Evolutionary conservation across 2,888 invertebrate species (phyloP).

Genomic region (Gymnocheta viridis): DNA sequence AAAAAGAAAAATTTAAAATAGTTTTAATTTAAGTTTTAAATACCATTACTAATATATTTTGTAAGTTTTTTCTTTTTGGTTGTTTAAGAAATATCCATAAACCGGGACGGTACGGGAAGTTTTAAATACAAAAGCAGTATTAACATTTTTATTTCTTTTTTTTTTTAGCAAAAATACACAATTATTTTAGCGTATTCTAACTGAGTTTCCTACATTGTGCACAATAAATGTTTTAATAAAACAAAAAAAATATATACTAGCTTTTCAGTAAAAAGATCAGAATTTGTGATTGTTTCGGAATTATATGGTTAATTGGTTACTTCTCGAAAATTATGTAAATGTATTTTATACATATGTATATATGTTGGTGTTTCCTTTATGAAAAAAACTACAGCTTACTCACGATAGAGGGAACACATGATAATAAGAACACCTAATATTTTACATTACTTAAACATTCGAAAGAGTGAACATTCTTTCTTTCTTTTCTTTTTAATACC

Average conservation of each 20-base stretch:
- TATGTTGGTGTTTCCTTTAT: too few species aligned
- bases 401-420: too few species aligned
- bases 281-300: background rate
- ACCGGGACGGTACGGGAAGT: background rate
- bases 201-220: constrained; percentile 17
- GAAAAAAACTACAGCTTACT: too few species aligned
- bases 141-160: constrained; percentile 2
- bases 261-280: background rate
- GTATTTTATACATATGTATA: too few species aligned
- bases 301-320: background rate
- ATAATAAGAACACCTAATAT: too few species aligned
- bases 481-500: too few species aligned
- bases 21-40: constrained; percentile 11
- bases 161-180: background rate
- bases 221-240: constrained; percentile 23
- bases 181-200: background rate
- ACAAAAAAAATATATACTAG: background rate
- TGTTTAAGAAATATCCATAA: constrained; percentile 26
- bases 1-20: background rate
- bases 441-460: too few species aligned
- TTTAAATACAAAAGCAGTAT: constrained; percentile 47
- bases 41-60: constrained; percentile 7
- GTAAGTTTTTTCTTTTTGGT: constrained; percentile 24
- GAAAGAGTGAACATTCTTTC: too few species aligned
- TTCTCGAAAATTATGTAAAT: too few species aligned